Conservation (phyloP, 2,113 vertebrate genomes). For the Bos taurus region ARS-UCD2.0 NC_037333.1:114866001-114866500, state of each 20-base stretch:
- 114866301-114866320: fast-evolving
- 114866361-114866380: fast-evolving
- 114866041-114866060: fast-evolving
- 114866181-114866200: fast-evolving
- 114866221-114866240: fast-evolving
- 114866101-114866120: fast-evolving
- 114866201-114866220: fast-evolving
- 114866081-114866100: fast-evolving
- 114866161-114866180: fast-evolving
- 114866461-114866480: background rate
- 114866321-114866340: fast-evolving
- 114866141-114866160: fast-evolving
- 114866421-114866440: background rate
- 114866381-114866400: background rate
- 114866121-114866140: fast-evolving
- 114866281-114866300: fast-evolving
- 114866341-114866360: fast-evolving
- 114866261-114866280: background rate
- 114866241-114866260: background rate
- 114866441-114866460: fast-evolving
- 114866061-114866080: fast-evolving
- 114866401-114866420: fast-evolving
- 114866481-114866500: fast-evolving
- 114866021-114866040: fast-evolving
- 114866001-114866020: fast-evolving